Evolutionary conservation across 2,888 invertebrate species (phyloP), one percentile per base, ranked within the genome.

Genomic region (Trichopria drosophilae): DNA sequence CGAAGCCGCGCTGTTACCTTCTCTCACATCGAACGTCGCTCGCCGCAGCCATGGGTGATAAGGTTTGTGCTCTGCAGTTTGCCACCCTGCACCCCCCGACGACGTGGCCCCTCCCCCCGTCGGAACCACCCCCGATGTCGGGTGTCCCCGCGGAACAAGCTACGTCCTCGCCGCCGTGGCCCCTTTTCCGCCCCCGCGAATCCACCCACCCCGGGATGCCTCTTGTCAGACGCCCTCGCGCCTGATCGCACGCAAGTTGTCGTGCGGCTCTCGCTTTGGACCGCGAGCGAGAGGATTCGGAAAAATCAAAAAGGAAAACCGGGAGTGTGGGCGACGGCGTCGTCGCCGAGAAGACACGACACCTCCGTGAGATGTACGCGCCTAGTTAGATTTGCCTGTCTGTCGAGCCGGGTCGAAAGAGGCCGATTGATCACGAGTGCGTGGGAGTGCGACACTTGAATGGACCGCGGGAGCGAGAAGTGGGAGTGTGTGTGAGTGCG

Each of bases 1-100:
- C 76, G 77, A 80, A 82, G 83, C 80, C 81, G 83, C 81, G 79
- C 80, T 81, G 82, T 79, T 73, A 76, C 79, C 78, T 79, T 77
- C 77, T 80, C 78, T 79, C 77, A 70, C 70, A 69, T 71, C 70
- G 69, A 77, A 76, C 32, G n/a, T 32, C 12, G 76, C 79, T 78
- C 80, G 80, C 80, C 69, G 67, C 67, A 71, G 75, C 70, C 69
- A 73, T 73, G 73, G 72, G 66, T 73, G 73, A 73, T 68, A 73
- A 73, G 73, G 73, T 73, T 72, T 71, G 72, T 72, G 68, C 49
- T 16, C 24, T 52, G 60, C n/a, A n/a, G n/a, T 66, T 74, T 23
- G 42, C 16, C 32, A 16, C 19, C 31, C 23, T 28, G 42, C 16
- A 15, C 28, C 42, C n/a, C n/a, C n/a, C n/a, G n/a, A n/a, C n/a